A percentile compares a stretch with the other conserved stretches of the same genome.
These are phyloP conservation scores for human DNA, from an alignment of 2,113 vertebrate genomes.

Conservation along the genomic window DNA sequence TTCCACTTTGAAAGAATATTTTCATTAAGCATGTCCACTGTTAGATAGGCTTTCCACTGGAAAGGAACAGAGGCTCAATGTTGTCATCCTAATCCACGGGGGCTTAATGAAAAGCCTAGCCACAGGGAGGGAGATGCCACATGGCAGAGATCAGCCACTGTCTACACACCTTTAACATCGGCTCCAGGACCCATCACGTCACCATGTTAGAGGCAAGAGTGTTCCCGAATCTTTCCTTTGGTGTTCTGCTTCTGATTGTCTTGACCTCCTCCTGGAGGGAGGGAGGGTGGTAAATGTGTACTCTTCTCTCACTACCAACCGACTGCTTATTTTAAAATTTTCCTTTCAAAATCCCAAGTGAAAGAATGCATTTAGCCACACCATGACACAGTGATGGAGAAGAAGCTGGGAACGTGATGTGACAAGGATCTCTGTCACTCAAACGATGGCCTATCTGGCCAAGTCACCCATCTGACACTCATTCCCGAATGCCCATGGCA, in stretches of 20 bases:
- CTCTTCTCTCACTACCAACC: not conserved
- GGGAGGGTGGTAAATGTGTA: not conserved
- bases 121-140: not conserved
- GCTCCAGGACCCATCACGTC: no score
- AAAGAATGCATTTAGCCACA: not conserved
- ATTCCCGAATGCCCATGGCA: no score
- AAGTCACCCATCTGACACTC: no score
- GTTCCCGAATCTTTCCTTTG: not conserved
- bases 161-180: accelerated
- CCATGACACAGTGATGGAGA: no score
- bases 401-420: no score
- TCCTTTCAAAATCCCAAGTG: not conserved
- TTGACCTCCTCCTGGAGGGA: not conserved
- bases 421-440: no score
- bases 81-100: no score
- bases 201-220: not conserved
- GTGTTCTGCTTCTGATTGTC: not conserved
- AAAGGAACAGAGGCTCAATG: not conserved
- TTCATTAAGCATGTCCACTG: not conserved
- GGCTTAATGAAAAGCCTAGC: not conserved
- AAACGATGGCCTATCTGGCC: no score
- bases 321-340: not conserved
- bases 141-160: not conserved
- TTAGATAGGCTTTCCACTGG: not conserved
- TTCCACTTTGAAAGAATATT: not conserved